Evolutionary conservation across 1,140 invertebrate species (phyloP).

Genomic region (Leptopilina boulardi): DNA sequence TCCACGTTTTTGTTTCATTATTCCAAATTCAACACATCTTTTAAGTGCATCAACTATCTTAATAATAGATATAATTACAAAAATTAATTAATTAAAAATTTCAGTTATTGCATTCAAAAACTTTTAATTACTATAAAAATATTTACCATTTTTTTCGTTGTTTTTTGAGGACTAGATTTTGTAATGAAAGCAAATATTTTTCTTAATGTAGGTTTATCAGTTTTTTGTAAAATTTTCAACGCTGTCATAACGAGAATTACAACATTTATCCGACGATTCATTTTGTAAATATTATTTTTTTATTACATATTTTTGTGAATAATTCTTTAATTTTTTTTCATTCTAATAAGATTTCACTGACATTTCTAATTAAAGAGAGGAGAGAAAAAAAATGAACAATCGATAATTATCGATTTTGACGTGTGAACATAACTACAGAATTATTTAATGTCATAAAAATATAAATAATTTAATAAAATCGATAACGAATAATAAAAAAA

Average conservation of each 20-base stretch:
- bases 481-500: no score
- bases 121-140: background rate
- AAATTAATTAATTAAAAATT: background rate
- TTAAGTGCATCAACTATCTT: conserved; percentile 55
- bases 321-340: no score
- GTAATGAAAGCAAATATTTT: conserved; percentile 56
- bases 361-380: no score
- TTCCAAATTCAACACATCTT: conserved; percentile 55
- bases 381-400: no score
- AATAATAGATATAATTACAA: no score
- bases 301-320: background rate
- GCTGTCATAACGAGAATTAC: conserved; percentile 52
- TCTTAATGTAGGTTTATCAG: conserved; percentile 49
- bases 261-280: background rate
- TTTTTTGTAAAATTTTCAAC: conserved; percentile 50
- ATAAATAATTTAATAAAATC: no score
- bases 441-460: no score
- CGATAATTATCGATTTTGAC: no score
- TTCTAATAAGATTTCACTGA: no score
- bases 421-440: no score
- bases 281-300: background rate
- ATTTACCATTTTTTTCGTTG: conserved; percentile 50
- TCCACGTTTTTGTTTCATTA: conserved; percentile 51
- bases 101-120: background rate
- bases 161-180: conserved; percentile 23